Evolutionary conservation across 2,888 invertebrate species (phyloP), one percentile per base, ranked within the genome.

Genomic region (Hypomecis punctinalis): DNA sequence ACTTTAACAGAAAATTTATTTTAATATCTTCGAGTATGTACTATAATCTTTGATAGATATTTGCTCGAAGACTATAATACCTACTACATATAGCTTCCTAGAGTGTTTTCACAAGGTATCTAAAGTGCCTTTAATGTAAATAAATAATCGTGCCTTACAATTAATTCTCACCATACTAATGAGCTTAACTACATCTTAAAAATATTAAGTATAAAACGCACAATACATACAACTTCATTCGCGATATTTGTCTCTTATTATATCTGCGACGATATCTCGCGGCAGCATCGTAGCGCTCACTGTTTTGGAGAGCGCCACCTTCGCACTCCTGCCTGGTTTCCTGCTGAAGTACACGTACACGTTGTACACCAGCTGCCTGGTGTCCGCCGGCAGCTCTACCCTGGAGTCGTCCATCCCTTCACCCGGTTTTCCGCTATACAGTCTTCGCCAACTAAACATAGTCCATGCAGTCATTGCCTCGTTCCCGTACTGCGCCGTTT

Each of bases 381-480:
- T 91, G 65, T 93, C 93, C 8, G 91, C 91, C 40, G 93, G 93
- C 55, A 92, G 77, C 55, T 91, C 90, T 37, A 86, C 83, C 23
- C 80, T 78, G 10, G 81, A 82, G 6, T 90, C 91, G 23, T 92
- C 93, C 23, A 73, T 77, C 8, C 69, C 78, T 51, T 90, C 91
- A 5, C 74, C 82, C 11, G 81, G 78, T 70, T 82, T 83, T 9
- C 89, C 87, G 65, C 77, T 91, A 77, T 92, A 92, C 48, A 92
- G 76, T 76, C 93, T 80, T 72, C 93, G 82, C 93, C 93, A 93
- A 80, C 91, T 92, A 69, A 93, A 93, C 93, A 93, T 93, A 53
- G 93, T 93, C 93, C 93, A 93, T 58, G 93, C 93, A 69, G 92
- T 93, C 93, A 92, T 93, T 63, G 93, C 91, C 78, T 91, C 80